phyloP scores from a whole-genome alignment of 2,113 vertebrate species.

The Chlamydotis undulata region DNA sequence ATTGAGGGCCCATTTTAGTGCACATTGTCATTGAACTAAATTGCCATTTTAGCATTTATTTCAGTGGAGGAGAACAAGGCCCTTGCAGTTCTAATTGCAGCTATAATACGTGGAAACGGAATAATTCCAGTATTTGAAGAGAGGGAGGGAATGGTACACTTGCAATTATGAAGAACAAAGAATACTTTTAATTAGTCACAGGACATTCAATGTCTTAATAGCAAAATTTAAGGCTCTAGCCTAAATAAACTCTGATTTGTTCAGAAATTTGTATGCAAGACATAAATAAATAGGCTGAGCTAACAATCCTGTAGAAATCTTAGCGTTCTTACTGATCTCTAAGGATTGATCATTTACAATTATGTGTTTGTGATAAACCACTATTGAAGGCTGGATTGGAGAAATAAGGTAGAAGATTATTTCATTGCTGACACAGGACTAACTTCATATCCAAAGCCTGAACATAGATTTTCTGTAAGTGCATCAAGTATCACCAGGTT shows the following conservation, averaged over 20 bases:
- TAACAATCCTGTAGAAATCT: not conserved
- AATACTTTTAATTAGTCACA: not conserved
- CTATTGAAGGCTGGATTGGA: not conserved
- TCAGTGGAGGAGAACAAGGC: not conserved
- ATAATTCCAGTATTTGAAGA: not conserved
- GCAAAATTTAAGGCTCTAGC: not conserved
- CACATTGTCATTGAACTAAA: not conserved
- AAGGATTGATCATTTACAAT: not conserved
- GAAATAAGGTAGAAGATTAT: not conserved
- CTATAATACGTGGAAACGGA: not conserved
- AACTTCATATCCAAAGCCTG: not conserved
- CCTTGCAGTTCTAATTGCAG: not conserved
- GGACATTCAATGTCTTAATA: not conserved
- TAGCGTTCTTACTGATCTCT: not conserved
- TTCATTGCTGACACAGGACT: not conserved
- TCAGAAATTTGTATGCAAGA: not conserved
- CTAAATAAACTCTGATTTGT: not conserved
- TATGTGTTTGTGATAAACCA: not conserved
- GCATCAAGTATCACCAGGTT: not conserved
- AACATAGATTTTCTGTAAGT: not conserved
- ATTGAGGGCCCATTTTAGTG: not conserved
- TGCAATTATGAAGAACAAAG: not conserved
- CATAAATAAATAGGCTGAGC: not conserved
- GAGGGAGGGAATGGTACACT: not conserved
- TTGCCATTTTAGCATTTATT: not conserved